Evolutionary conservation across 2,888 invertebrate species (phyloP).

Genomic region (Crematogaster levior): DNA sequence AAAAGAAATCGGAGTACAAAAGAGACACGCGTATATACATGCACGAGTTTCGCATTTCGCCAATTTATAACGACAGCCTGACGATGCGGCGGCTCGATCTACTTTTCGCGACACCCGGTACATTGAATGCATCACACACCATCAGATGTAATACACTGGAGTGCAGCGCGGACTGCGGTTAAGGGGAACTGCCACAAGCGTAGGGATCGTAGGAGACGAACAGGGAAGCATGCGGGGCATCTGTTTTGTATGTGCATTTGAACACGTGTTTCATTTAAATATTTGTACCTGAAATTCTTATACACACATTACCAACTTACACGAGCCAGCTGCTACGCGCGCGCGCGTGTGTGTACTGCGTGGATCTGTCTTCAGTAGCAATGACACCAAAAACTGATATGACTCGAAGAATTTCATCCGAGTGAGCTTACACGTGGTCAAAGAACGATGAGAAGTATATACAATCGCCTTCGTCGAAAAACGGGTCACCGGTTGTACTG

Average conservation of each 20-base stretch:
- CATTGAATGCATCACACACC: constrained; percentile 52
- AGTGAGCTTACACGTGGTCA: background rate
- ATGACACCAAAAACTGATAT: constrained; percentile 41
- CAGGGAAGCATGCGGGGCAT: constrained; percentile 54
- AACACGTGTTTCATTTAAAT: constrained; percentile 80
- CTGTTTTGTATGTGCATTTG: constrained; percentile 78
- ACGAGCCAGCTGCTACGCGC: constrained; percentile 19
- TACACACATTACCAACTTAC: constrained; percentile 64
- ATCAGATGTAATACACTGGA: constrained; percentile 61
- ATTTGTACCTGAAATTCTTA: constrained; percentile 73
- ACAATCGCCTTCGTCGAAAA: constrained; percentile 25
- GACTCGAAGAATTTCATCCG: constrained; percentile 1
- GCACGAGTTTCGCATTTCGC: background rate
- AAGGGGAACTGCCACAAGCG: constrained; percentile 12
- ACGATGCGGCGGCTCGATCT: background rate
- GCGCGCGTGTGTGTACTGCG: background rate
- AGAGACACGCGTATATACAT: background rate
- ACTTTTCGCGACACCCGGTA: constrained; percentile 57
- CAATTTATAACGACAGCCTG: constrained; percentile 13
- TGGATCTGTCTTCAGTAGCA: constrained; percentile 1
- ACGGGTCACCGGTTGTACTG: constrained; percentile 22
- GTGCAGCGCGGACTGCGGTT: constrained; percentile 32
- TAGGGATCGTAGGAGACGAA: background rate
- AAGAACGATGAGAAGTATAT: constrained; percentile 14
- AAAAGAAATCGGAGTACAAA: constrained; percentile 12